phyloP scores from a whole-genome alignment of 2,888 invertebrate genomes.

The Drosophila borealis region DNA sequence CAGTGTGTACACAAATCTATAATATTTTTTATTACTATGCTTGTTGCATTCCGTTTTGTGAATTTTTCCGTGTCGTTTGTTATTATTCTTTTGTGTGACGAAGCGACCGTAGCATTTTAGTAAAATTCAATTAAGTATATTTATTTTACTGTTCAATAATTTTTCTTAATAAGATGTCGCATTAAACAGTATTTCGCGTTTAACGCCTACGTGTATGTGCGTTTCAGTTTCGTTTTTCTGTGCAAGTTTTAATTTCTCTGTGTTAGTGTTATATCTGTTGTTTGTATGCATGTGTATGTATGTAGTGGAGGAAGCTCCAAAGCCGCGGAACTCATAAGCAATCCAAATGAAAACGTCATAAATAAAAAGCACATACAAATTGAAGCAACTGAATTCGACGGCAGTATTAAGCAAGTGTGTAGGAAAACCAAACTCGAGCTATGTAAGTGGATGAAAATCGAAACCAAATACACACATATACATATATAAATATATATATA shows the following conservation, averaged over 20 bases:
- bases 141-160: slow-evolving; percentile 25
- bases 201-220: slow-evolving; percentile 43
- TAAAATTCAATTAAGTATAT: slow-evolving; percentile 32
- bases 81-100: slow-evolving; percentile 57
- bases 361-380: slow-evolving; percentile 28
- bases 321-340: slow-evolving; percentile 46
- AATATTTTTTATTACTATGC: slow-evolving; percentile 33
- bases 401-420: slow-evolving; percentile 25
- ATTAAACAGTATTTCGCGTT: slow-evolving; percentile 51
- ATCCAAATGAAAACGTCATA: slow-evolving; percentile 53
- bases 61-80: slow-evolving; percentile 51
- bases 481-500: not conserved
- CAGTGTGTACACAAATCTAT: slow-evolving; percentile 43
- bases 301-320: slow-evolving; percentile 61
- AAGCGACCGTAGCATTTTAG: slow-evolving; percentile 39
- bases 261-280: slow-evolving; percentile 44
- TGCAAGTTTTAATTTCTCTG: slow-evolving; percentile 38
- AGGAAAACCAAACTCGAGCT: slow-evolving; percentile 15
- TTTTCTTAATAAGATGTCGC: slow-evolving; percentile 44
- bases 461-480: slow-evolving; percentile 13
- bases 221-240: slow-evolving; percentile 34
- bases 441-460: slow-evolving; percentile 45
- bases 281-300: slow-evolving; percentile 43
- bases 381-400: slow-evolving; percentile 14
- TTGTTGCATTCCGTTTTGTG: slow-evolving; percentile 69